Conservation (phyloP, 1,140 invertebrate species). For the Nylanderia fulva region DNA sequence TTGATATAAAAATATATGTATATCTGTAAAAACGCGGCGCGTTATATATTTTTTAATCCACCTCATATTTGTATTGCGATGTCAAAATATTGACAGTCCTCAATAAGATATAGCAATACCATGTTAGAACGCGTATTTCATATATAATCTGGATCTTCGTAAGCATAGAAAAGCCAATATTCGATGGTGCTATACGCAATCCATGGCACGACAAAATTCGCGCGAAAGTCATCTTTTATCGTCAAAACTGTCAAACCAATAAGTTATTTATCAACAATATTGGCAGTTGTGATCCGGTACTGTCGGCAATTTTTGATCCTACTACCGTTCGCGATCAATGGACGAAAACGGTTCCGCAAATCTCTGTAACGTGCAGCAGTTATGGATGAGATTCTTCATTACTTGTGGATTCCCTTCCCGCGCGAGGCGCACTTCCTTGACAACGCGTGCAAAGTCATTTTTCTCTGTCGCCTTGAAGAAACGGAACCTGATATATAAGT, state of each 20-base stretch:
- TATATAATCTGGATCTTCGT: neutral
- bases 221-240: neutral
- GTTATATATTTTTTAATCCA: constrained; percentile 11
- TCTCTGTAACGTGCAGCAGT: neutral
- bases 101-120: neutral
- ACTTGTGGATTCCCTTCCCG: neutral
- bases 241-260: neutral
- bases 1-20: neutral
- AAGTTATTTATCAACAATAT: constrained; percentile 12
- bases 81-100: neutral
- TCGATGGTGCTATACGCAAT: neutral
- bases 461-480: constrained; percentile 20
- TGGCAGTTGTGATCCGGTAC: neutral
- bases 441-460: constrained; percentile 8
- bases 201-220: neutral
- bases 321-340: neutral
- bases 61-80: neutral
- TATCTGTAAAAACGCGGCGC: too few species aligned
- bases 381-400: neutral
- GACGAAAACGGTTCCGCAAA: neutral
- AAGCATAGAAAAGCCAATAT: constrained; percentile 11
- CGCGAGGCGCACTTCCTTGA: neutral
- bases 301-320: constrained; percentile 3
- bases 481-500: constrained; percentile 4
- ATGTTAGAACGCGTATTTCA: neutral